Evolutionary conservation across 1,140 invertebrate species (phyloP).

Genomic region (Pogonomyrmex californicus): DNA sequence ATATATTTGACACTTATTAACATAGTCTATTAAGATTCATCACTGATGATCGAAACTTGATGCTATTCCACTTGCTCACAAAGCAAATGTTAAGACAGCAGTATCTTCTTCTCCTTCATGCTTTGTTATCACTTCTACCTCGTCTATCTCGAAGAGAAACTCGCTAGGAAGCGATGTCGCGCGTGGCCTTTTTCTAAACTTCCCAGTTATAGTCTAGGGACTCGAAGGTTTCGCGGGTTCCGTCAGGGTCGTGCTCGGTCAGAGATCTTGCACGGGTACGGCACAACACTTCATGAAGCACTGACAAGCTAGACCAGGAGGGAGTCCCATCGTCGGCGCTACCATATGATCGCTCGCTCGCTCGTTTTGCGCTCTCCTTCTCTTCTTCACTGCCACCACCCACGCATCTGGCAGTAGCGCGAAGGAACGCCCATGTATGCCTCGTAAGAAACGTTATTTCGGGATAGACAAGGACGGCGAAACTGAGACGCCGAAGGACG

Average conservation of each 20-base stretch:
- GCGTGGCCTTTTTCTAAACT: not conserved
- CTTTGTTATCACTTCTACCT: not conserved
- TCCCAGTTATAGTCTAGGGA: not conserved
- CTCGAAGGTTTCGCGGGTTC: constrained; percentile 9
- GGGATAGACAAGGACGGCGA: constrained; percentile 69
- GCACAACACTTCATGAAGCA: constrained; percentile 78
- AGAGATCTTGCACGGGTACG: constrained; percentile 63
- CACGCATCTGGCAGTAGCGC: constrained; percentile 82
- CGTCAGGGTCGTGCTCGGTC: constrained; percentile 45
- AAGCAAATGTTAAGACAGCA: not conserved
- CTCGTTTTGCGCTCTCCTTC: constrained; percentile 79
- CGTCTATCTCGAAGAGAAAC: not conserved
- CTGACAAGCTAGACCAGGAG: constrained; percentile 78
- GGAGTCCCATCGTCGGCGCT: constrained; percentile 72
- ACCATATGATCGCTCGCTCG: constrained; percentile 80
- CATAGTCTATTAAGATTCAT: constrained; percentile 8
- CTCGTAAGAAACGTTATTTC: constrained; percentile 69
- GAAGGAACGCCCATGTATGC: constrained; percentile 76
- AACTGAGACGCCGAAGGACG: constrained; percentile 35
- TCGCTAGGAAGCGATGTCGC: not conserved
- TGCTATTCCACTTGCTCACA: not conserved
- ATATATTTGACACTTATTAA: constrained; percentile 14
- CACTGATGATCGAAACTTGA: not conserved
- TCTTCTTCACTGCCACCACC: constrained; percentile 79
- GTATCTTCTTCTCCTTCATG: constrained; percentile 4